Evolutionary conservation across 2,113 vertebrate species (phyloP).

Genomic region (Larimichthys crocea): DNA sequence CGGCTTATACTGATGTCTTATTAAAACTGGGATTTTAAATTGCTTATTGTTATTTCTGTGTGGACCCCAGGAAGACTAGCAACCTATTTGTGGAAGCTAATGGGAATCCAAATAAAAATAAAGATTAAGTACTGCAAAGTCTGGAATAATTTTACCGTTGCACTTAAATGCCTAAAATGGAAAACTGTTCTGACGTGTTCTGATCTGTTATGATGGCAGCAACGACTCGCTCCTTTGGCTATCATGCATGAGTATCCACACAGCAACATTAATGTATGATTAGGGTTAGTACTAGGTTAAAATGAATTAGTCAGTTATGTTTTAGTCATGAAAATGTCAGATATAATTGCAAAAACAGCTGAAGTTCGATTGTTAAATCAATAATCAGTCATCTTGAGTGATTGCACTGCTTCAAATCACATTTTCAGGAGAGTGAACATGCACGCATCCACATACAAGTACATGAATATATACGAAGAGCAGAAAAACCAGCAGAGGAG

Average conservation of each 20-base stretch:
- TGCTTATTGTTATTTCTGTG: too few relatives aligned
- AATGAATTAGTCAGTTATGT: constrained; percentile 4
- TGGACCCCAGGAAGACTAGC: too few relatives aligned
- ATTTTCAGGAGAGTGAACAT: constrained; percentile 22
- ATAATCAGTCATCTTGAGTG: constrained; percentile 7
- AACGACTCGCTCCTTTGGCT: background rate
- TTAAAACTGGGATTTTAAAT: too few relatives aligned
- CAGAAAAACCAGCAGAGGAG: background rate
- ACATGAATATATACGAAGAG: constrained; percentile 26
- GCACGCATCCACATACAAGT: constrained; percentile 12
- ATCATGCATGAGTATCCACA: background rate
- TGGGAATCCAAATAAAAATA: too few relatives aligned
- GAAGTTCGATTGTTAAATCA: background rate
- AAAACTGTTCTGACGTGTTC: background rate
- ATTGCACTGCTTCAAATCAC: constrained; percentile 19
- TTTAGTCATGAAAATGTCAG: background rate
- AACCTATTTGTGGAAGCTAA: too few relatives aligned
- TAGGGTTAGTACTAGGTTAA: background rate
- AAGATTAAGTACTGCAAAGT: background rate
- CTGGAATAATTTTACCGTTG: background rate
- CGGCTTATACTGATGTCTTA: too few relatives aligned
- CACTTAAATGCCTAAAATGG: background rate
- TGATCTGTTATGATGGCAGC: background rate
- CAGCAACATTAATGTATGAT: too few relatives aligned
- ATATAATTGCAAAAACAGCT: background rate